Evolutionary conservation across 2,113 vertebrate species (phyloP), one percentile per base, ranked within the genome.

Genomic region (Sinocyclocheilus maitianheensis): DNA sequence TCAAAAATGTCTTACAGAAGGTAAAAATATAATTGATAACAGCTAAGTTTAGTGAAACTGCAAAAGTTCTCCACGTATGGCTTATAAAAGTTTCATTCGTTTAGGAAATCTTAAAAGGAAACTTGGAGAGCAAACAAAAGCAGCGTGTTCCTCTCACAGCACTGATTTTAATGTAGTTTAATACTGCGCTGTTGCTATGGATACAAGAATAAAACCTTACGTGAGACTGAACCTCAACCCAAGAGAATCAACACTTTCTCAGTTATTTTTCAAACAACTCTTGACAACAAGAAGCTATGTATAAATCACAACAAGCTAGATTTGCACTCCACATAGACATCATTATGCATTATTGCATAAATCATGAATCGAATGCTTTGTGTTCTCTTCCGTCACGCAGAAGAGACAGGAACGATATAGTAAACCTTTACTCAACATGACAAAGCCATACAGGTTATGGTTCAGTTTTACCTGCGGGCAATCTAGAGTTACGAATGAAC

Each of bases 151-250:
- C 40, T 67, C 82, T 85, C 62, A 11, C 2, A 77, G 69, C 77
- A 34, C 12, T 13, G 60, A 83, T 60, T 89, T 88, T 81, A 81
- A 78, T 48, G 77, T 55, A 81, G 79, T 72, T 85, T 83, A 72
- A 60, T 26, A 71, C 74, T 13, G 55, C 53, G 58, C 83, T 53
- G 89, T 87, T 89, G 80, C 90, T 88, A 89, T 91, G 89, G 89
- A 87, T 79, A 91, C 88, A 53, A 76, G 60, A 86, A 88, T n/a
- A 55, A 88, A 89, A 55, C 78, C 80, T 48, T 74, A 80, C 79
- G 18, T 24, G 46, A 40, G 87, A 85, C 30, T 78, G 60, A 85
- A 88, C 84, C 85, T 58, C 75, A 83, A 58, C 83, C 53, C 58
- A 63, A 12, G 84, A 87, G 84, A 87, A 77, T 89, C 81, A 83